Conservation (phyloP, 2,888 invertebrate genomes). For the Metopia argyrocephala region DNA sequence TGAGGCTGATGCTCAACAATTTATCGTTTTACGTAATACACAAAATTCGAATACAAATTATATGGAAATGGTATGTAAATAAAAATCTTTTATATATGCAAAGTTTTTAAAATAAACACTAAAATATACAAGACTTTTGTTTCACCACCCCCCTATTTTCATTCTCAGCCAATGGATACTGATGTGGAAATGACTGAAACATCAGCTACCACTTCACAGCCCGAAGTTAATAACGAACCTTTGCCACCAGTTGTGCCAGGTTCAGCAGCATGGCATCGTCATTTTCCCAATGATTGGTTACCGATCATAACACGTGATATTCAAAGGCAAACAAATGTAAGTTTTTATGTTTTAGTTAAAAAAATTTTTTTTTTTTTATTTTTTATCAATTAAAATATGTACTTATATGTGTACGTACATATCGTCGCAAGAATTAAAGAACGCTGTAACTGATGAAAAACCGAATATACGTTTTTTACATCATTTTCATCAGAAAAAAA, state of each 20-base stretch:
- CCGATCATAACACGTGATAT: conserved; percentile 91
- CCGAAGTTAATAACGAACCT: conserved; percentile 70
- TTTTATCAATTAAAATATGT: no score
- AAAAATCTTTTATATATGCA: background rate
- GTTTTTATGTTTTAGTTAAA: no score
- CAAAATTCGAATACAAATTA: conserved; percentile 29
- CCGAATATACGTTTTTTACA: no score
- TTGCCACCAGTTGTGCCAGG: conserved; percentile 80
- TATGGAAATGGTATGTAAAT: conserved; percentile 43
- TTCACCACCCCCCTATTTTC: conserved; percentile 55
- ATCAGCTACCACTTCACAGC: conserved; percentile 61
- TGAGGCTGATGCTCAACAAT: conserved; percentile 71
- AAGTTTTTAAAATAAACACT: background rate
- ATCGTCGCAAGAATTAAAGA: no score
- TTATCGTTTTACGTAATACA: conserved; percentile 70
- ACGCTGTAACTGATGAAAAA: no score
- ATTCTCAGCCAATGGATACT: conserved; percentile 79
- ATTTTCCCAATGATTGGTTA: conserved; percentile 89
- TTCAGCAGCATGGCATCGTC: conserved; percentile 82
- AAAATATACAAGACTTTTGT: conserved; percentile 50
- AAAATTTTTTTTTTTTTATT: no score
- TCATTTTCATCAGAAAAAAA: no score
- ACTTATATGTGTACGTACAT: no score
- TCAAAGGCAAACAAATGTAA: conserved; percentile 82
- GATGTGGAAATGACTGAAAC: conserved; percentile 77